Conservation (phyloP, 2,113 vertebrate genomes). For the Heliornis fulica region DNA sequence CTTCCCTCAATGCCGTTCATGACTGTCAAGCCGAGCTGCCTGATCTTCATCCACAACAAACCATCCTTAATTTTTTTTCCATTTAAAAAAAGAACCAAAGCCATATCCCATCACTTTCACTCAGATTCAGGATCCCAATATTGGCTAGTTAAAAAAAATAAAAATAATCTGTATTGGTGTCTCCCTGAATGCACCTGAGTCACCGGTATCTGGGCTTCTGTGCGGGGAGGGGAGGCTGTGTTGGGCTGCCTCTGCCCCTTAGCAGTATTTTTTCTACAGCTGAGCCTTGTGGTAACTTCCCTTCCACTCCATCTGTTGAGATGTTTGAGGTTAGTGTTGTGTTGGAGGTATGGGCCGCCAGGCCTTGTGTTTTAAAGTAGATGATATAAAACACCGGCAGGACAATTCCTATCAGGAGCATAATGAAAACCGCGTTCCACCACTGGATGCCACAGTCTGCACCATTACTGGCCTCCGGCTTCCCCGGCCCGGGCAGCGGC, state of each 20-base stretch:
- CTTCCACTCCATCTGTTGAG: not conserved
- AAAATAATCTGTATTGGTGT: not conserved
- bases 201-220: fast-evolving
- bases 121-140: not conserved
- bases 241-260: not conserved
- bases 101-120: not conserved
- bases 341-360: slow-evolving; percentile 28
- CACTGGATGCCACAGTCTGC: slow-evolving; percentile 91
- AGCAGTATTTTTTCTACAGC: not conserved
- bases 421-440: slow-evolving; percentile 93
- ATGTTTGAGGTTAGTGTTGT: slow-evolving; percentile 5
- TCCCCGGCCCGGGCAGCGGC: not conserved
- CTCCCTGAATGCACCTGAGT: not conserved
- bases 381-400: slow-evolving; percentile 92
- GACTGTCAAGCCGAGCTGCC: not conserved
- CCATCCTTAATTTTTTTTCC: not conserved
- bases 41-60: not conserved
- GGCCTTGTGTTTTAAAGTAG: slow-evolving; percentile 86
- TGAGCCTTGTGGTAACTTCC: not conserved
- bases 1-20: not conserved
- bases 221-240: not conserved
- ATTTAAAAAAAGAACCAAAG: not conserved
- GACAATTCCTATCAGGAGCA: slow-evolving; percentile 90
- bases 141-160: not conserved
- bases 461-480: slow-evolving; percentile 43